Base-by-base conservation (phyloP, 2,797 vertebrate species). In the Pseudopleuronectes americanus region DNA sequence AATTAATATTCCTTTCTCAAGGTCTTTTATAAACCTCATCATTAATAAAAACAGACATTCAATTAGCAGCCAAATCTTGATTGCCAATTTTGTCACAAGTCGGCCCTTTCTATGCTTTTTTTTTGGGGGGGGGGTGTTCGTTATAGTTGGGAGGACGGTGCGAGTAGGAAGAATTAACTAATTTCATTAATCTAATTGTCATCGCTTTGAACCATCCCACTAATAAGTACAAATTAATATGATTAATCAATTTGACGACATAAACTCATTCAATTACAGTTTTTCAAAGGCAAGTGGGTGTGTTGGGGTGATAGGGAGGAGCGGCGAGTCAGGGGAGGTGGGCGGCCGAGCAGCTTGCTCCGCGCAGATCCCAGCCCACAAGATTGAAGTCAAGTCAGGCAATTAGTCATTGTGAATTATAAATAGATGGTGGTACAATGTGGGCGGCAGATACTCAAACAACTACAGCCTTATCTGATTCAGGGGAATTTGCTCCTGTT, bases 41-140 rank as follows among this genome's bases (percentile, higher is more conserved):
- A 97, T 97, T 97, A 97, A 97, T 97, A 97, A 97, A 97, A 95
- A 95, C 94, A 95, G 96, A 97, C 96, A 96, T 96, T 96, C 96
- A 96, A 97, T 97, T 97, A 97, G 92, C 86, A 92, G 87, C 89
- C 81, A 93, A 94, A 94, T 95, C 95, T 95, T 93, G 94, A 96
- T 95, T 93, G 95, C 93, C 93, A 95, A 94, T 95, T 95, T 94
- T 93, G 91, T 91, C 85, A 92, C 91, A 94, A 94, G 87, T 90
- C 91, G 89, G 87, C 47, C 89, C 70, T 81, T 89, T 89, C 90
- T 89, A 54, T 83, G 86, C 88, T 80, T 87, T 80, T 73, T 88
- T 86, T 64, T n/a, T n/a, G n/a, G n/a, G n/a, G 24, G 85, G 28
- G 52, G 31, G 54, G 33, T 80, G 86, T 86, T 85, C 53, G 64